Conservation (phyloP, 2,797 vertebrate species). For the Danio kyathit region DNA sequence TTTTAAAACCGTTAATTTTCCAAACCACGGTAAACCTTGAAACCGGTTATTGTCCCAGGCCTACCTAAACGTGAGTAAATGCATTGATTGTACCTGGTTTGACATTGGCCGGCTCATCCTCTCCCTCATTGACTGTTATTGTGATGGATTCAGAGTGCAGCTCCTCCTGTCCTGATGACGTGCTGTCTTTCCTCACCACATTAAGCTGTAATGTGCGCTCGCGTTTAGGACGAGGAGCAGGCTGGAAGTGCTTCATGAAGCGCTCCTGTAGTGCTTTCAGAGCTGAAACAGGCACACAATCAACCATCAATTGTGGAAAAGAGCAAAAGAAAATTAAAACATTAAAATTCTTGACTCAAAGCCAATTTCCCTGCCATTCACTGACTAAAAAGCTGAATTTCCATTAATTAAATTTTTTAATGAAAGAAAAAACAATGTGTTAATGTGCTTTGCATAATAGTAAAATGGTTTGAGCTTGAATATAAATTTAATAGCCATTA, state of each 20-base stretch:
- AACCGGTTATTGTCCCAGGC: too few species aligned
- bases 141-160: conserved; percentile 83
- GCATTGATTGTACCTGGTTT: conserved; percentile 83
- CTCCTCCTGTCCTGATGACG: conserved; percentile 87
- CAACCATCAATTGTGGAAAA: background rate
- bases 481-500: too few species aligned
- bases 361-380: background rate
- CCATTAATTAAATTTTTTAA: too few species aligned
- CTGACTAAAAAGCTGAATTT: too few species aligned
- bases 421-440: too few species aligned
- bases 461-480: too few species aligned
- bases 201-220: conserved; percentile 82
- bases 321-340: background rate
- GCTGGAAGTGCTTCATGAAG: conserved; percentile 87
- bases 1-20: background rate
- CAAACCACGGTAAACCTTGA: too few species aligned
- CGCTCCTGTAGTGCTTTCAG: conserved; percentile 91
- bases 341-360: too few species aligned
- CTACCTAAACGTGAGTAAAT: too few species aligned
- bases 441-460: too few species aligned
- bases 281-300: conserved; percentile 73
- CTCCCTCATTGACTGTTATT: conserved; percentile 82
- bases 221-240: conserved; percentile 66
- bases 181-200: conserved; percentile 87
- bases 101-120: conserved; percentile 72